Percentiles rank a stretch among this genome's conserved stretches.
These are phyloP conservation scores for Cheilosia variabilis DNA, from an alignment of 2,888 invertebrate species.

Conservation along the genomic window DNA sequence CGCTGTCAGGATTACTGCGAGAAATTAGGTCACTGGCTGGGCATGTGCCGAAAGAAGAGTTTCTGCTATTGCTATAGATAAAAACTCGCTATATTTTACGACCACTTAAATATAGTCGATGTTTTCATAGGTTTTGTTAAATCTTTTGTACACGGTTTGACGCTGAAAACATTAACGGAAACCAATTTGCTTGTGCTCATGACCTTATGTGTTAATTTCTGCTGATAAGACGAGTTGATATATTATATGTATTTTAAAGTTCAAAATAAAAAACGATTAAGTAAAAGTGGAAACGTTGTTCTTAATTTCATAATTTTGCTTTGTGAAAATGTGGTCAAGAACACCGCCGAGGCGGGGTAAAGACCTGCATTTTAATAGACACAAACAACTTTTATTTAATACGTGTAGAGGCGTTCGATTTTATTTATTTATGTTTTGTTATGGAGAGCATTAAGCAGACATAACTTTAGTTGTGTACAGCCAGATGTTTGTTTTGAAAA, in stretches of 20 bases:
- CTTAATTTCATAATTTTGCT: slow-evolving; percentile 10
- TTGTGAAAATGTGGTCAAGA: slow-evolving; percentile 27
- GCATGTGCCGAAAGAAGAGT: slow-evolving; percentile 80
- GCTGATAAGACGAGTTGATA: slow-evolving; percentile 61
- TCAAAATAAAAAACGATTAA: slow-evolving; percentile 56
- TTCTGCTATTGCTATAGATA: slow-evolving; percentile 81
- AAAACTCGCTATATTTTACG: slow-evolving; percentile 30
- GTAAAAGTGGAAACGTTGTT: slow-evolving; percentile 21
- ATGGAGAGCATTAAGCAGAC: not conserved
- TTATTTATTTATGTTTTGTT: not conserved
- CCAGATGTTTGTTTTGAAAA: too few species aligned
- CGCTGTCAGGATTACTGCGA: slow-evolving; percentile 81
- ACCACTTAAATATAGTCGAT: slow-evolving; percentile 49
- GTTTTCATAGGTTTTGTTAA: slow-evolving; percentile 26
- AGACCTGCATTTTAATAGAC: not conserved
- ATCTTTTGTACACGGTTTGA: slow-evolving; percentile 23
- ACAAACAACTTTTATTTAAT: not conserved
- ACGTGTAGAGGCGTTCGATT: not conserved
- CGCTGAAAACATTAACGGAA: not conserved
- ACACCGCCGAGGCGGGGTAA: not conserved
- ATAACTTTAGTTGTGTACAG: too few species aligned
- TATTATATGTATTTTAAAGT: slow-evolving; percentile 16
- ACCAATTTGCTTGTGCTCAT: slow-evolving; percentile 40
- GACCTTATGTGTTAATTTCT: slow-evolving; percentile 60
- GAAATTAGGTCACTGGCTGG: slow-evolving; percentile 81